Base-by-base conservation (phyloP, 2,113 vertebrate species). In the Mastomys natalensis region DNA sequence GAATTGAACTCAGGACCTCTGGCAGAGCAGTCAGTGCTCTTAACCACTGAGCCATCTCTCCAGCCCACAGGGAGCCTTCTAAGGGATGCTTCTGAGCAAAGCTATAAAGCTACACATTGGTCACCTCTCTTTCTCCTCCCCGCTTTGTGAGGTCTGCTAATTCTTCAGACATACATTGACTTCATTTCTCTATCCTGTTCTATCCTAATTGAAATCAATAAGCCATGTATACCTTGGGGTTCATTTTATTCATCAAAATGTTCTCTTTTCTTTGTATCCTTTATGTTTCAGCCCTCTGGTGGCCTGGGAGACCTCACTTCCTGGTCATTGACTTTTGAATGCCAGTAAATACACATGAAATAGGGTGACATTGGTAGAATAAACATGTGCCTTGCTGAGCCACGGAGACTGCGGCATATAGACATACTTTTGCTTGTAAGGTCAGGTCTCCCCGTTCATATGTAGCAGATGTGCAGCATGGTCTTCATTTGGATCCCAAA, bases 281-380 rank as follows among this genome's bases (percentile, higher is more conserved):
- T 90, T 90, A 94, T 82, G 40, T 89, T 43, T 86, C 62, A 95
- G 92, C 15, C 93, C 58, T 95, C 29, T 74, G 55, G 45, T 70
- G 68, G 84, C 89, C 77, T 87, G 43, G 89, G 81, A 93, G 43
- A 10, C 5, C 85, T 89, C 58, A 73, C 6, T 73, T 16, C 11
- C 26, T 80, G 4, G 70, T 93, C 91, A 60, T 48, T 78, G 48
- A 87, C 96, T 58, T 89, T 91, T 55, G 78, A 93, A 43, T 15
- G 72, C 58, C 48, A 93, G 81, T 60, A 86, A 95, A 70, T 80
- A 70, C 11, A 68, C 15, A 8, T 40, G 21, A 70, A 9, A 22
- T 26, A 0, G 26, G 66, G 7, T 7, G 26, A 58, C 72, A 73
- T 51, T 84, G 91, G n/a, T 66, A 74, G n/a, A 96, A 86, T 89